These are phyloP conservation scores for Pachycephala philippinensis DNA, from an alignment of 2,113 vertebrate genomes.

Conservation along the genomic window DNA sequence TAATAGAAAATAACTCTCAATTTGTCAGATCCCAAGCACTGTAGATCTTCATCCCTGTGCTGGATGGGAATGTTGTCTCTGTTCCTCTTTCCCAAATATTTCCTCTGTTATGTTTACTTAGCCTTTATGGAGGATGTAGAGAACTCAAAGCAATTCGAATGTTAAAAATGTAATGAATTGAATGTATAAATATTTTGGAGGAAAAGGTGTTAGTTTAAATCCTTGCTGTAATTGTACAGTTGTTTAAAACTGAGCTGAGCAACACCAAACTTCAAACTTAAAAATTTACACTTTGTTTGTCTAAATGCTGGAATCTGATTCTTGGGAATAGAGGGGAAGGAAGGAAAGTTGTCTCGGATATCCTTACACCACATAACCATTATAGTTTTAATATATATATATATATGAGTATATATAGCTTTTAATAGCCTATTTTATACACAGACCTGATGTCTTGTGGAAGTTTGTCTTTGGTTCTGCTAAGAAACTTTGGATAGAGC, in stretches of 20 bases:
- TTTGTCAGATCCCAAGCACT: background rate
- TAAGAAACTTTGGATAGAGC: background rate
- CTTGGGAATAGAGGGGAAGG: background rate
- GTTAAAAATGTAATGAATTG: background rate
- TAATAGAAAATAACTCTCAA: background rate
- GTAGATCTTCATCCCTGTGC: background rate
- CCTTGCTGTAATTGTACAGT: background rate
- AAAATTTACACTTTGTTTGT: background rate
- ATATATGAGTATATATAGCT: no score
- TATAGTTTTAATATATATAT: no score
- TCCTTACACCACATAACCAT: background rate
- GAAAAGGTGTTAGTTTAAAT: background rate
- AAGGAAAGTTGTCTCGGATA: background rate
- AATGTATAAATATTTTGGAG: background rate
- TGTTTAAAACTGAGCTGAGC: background rate
- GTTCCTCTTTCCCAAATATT: background rate
- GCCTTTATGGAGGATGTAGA: background rate
- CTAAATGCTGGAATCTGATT: background rate
- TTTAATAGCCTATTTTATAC: background rate
- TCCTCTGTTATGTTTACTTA: background rate
- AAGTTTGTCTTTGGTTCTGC: background rate
- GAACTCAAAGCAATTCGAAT: background rate
- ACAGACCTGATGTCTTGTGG: background rate
- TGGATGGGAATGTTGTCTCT: background rate
- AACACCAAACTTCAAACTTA: background rate